Base-by-base conservation (phyloP, 2,888 invertebrate species). In the Agrotis ipsilon region DNA sequence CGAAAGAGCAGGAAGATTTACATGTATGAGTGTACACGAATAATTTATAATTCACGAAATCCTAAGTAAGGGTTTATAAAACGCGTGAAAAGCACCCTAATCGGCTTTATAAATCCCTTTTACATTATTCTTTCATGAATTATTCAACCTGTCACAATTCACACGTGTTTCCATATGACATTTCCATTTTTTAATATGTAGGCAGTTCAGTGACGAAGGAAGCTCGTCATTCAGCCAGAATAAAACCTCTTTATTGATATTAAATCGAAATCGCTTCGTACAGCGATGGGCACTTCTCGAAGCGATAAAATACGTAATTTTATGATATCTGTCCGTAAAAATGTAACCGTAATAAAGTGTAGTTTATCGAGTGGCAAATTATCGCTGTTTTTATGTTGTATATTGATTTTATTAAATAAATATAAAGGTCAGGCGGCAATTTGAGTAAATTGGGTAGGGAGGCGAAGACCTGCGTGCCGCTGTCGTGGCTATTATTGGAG, bases 331-430 rank as follows among this genome's bases (percentile, higher is more conserved):
- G 57, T 46, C 48, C 78, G 59, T 82, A 79, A 84, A 72, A 84
- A 80, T 72, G 73, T 68, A 70, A 69, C 69, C 80, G 77, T 82
- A 84, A 85, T 86, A 80, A 83, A 82, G 60, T 46, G 62, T 58
- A 77, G 67, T 87, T 87, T 88, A 87, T 89, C 73, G 86, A 71
- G 83, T 85, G 84, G 75, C 79, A 89, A 87, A 88, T 89, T 86
- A 82, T 78, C 63, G 46, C 14, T 63, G 67, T 79, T 82, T 81
- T 79, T 83, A 73, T 70, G 72, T 71, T 73, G 49, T 63, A 51
- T 72, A 80, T 82, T 70, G 75, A 80, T 78, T 82, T 75, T 71
- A 67, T 72, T 64, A 60, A 54, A 51, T 49, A 63, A 43, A 45
- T 49, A 59, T 39, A 61, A 64, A 72, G 64, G 60, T 52, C 52